Evolutionary conservation across 2,888 invertebrate genomes (phyloP), one percentile per base, ranked within the genome.

Genomic region (Ormyrus nitidulus): DNA sequence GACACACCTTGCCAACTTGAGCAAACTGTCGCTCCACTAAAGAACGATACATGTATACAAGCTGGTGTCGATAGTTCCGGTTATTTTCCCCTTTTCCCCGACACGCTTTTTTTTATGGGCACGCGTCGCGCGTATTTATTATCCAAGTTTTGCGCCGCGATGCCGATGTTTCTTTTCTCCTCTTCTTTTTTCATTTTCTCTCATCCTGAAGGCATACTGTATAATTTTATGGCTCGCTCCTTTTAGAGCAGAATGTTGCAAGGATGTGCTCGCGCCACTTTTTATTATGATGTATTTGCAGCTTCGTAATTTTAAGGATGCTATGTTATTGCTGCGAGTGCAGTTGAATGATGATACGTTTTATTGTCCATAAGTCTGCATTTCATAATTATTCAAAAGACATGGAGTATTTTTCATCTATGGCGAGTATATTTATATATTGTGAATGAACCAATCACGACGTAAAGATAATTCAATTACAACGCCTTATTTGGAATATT

Each of bases 141-240:
- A 69, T 81, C 81, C 19, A 81, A 81, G 79, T 81, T 81, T 79
- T 65, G 34, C 70, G 64, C 53, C 53, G 44, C 58, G 59, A 54
- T n/a, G 54, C 53, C 69, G 61, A 65, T 72, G 65, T 56, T 68
- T 78, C 61, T 34, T 46, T 10, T 66, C 62, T 13, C 56, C 8
- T 64, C 53, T 54, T 54, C 49, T 76, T 70, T 70, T 71, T 62
- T 72, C 62, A 65, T 68, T 54, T 48, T 65, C 66, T 34, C 34
- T 61, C 11, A 6, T 44, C 53, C 11, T 34, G 19, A 44, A 6
- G 13, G 13, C 51, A 51, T 66, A 59, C 71, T 74, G 81, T 66
- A 81, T 81, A 81, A 78, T 81, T 78, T 81, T 81, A 77, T 71
- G 74, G 59, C 54, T n/a, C 68, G 68, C 62, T 69, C 69, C 61